Evolutionary conservation across 2,797 vertebrate genomes (phyloP).

Genomic region (Sebastes hopkinsi): DNA sequence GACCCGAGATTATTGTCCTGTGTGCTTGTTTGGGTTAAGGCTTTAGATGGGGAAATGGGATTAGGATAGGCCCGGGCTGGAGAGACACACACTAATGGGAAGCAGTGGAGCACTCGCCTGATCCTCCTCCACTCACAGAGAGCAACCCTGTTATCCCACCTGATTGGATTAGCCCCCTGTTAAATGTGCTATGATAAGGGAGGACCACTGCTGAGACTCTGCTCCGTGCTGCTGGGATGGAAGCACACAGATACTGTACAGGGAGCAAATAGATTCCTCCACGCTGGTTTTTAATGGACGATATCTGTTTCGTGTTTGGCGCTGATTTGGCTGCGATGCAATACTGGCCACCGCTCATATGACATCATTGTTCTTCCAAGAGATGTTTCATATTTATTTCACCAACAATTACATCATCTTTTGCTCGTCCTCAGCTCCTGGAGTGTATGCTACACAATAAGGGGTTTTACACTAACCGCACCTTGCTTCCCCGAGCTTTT

Average conservation of each 20-base stretch:
- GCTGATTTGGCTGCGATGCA: slow-evolving; percentile 13
- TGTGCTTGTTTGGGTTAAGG: slow-evolving; percentile 85
- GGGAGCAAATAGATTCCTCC: slow-evolving; percentile 58
- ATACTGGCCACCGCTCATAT: not conserved
- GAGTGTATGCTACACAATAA: not conserved
- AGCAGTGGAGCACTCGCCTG: slow-evolving; percentile 78
- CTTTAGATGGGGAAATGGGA: slow-evolving; percentile 87
- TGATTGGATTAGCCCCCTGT: slow-evolving; percentile 85
- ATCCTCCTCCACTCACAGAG: slow-evolving; percentile 78
- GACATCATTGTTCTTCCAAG: not conserved
- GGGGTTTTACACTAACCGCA: slow-evolving; percentile 30
- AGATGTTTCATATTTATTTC: not conserved
- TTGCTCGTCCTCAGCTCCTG: not conserved
- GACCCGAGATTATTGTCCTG: slow-evolving; percentile 84
- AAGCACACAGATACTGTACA: slow-evolving; percentile 52
- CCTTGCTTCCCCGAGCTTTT: slow-evolving; percentile 50
- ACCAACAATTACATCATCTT: slow-evolving; percentile 31
- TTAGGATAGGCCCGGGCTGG: slow-evolving; percentile 82
- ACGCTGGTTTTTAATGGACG: slow-evolving; percentile 18
- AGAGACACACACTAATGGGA: slow-evolving; percentile 81
- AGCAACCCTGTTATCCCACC: slow-evolving; percentile 82
- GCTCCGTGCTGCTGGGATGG: slow-evolving; percentile 51
- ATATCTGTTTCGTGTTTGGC: slow-evolving; percentile 18
- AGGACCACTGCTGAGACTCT: slow-evolving; percentile 74
- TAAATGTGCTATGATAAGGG: slow-evolving; percentile 84